phyloP scores from a whole-genome alignment of 2,797 vertebrate species.

The Coilia nasus region DNA sequence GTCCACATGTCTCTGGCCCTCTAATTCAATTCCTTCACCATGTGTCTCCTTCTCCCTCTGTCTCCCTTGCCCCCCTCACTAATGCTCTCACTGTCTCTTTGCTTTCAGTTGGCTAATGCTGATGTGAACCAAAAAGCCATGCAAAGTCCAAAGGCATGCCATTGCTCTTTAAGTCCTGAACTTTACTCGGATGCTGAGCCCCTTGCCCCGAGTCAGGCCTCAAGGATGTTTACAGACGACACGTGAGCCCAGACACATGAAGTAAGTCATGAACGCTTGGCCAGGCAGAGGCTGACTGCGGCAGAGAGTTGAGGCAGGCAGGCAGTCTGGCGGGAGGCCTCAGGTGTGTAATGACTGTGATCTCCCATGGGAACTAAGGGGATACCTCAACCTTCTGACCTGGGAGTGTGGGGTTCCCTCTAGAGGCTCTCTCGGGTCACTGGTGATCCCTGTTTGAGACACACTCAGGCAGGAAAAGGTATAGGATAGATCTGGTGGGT shows the following conservation, averaged over 20 bases:
- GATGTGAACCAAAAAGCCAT: constrained; percentile 35
- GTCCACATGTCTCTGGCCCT: constrained; percentile 31
- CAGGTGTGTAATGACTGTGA: constrained; percentile 56
- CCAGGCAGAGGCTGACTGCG: constrained; percentile 57
- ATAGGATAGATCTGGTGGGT: constrained; percentile 34
- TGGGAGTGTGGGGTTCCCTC: constrained; percentile 54
- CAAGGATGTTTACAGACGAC: constrained; percentile 49
- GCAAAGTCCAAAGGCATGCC: constrained; percentile 33
- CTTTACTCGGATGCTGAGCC: constrained; percentile 45
- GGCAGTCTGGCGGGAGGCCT: constrained; percentile 36
- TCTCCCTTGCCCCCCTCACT: constrained; percentile 30
- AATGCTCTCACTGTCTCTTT: constrained; percentile 37
- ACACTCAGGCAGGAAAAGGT: constrained; percentile 49
- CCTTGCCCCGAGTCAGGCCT: constrained; percentile 37
- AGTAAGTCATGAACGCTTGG: constrained; percentile 57
- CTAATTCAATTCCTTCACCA: constrained; percentile 18
- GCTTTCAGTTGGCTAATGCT: constrained; percentile 35
- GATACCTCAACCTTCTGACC: constrained; percentile 62
- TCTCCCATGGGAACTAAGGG: constrained; percentile 61
- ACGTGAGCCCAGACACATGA: constrained; percentile 62
- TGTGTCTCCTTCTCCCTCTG: not conserved
- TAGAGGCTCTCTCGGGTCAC: constrained; percentile 47
- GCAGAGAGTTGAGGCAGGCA: constrained; percentile 55
- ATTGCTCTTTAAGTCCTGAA: constrained; percentile 38
- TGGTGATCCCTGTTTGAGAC: constrained; percentile 37